Percentiles rank a stretch among this genome's conserved stretches.
Evolutionary conservation across 2,888 invertebrate species (phyloP).

Genomic region (Eulithis prunata): DNA sequence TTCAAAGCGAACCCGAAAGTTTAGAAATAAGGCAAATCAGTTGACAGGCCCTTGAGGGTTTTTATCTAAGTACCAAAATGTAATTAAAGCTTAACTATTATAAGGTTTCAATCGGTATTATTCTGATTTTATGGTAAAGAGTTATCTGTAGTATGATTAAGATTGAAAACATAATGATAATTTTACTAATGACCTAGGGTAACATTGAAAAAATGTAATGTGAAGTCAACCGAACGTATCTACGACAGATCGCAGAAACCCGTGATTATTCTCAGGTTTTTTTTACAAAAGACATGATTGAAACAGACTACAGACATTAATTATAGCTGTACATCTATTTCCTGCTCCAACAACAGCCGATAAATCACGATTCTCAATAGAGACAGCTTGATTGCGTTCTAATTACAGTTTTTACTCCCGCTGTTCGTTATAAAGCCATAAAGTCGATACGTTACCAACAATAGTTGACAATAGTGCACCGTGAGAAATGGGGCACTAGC

Average conservation of each 20-base stretch:
- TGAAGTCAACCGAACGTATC: no score
- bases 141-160: background rate
- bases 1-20: constrained; percentile 19
- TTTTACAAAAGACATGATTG: no score
- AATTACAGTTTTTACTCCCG: constrained; percentile 23
- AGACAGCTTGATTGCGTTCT: constrained; percentile 16
- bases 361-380: constrained; percentile 21
- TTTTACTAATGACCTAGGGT: no score
- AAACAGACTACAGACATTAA: background rate
- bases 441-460: constrained; percentile 15
- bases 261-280: no score
- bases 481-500: constrained; percentile 24
- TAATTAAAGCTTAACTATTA: constrained; percentile 8
- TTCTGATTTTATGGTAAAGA: background rate
- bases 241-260: no score
- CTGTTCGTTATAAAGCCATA: constrained; percentile 15
- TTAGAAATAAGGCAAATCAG: constrained; percentile 14
- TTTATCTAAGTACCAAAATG: background rate
- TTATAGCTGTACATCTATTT: background rate
- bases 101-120: background rate
- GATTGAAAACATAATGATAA: no score
- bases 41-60: constrained; percentile 1
- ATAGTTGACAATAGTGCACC: constrained; percentile 17
- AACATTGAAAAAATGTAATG: no score
- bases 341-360: background rate